A percentile compares a stretch with the other conserved stretches of the same genome.
Conservation (phyloP, 2,888 invertebrate genomes). For the Escarpia spicata region DNA sequence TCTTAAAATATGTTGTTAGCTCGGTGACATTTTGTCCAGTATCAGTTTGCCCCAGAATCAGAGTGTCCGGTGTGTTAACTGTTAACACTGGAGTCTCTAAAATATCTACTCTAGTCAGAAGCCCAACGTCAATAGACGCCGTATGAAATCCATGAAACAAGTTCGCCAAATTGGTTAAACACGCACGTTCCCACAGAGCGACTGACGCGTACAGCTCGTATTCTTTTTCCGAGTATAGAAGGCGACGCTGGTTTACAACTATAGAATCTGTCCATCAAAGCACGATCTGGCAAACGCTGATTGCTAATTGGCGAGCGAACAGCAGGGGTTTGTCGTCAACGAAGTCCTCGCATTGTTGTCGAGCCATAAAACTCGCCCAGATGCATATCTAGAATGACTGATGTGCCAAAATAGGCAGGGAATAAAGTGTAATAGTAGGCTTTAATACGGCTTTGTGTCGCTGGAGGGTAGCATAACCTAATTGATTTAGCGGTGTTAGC, state of each 20-base stretch:
- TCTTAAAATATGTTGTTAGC: too few relatives aligned
- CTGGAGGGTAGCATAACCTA: background rate
- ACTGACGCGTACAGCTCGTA: background rate
- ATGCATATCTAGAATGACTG: conserved; percentile 7
- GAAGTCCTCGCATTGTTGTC: background rate
- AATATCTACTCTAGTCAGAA: too few relatives aligned
- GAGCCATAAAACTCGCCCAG: background rate
- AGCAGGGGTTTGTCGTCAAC: background rate
- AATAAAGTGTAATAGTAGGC: background rate
- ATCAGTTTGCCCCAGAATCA: too few relatives aligned
- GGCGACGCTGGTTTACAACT: background rate
- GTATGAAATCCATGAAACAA: background rate
- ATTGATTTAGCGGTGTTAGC: background rate
- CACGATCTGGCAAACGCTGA: conserved; percentile 16
- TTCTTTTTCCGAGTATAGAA: background rate
- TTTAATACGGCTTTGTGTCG: background rate
- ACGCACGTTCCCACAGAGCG: background rate
- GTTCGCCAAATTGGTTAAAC: background rate
- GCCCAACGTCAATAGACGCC: background rate
- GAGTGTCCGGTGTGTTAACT: too few relatives aligned
- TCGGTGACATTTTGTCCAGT: too few relatives aligned
- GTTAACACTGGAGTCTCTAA: too few relatives aligned
- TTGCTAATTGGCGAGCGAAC: background rate
- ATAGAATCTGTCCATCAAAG: background rate
- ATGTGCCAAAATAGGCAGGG: background rate